phyloP scores from a whole-genome alignment of 1,140 invertebrate genomes.

The Cheumatopsyche charites region DNA sequence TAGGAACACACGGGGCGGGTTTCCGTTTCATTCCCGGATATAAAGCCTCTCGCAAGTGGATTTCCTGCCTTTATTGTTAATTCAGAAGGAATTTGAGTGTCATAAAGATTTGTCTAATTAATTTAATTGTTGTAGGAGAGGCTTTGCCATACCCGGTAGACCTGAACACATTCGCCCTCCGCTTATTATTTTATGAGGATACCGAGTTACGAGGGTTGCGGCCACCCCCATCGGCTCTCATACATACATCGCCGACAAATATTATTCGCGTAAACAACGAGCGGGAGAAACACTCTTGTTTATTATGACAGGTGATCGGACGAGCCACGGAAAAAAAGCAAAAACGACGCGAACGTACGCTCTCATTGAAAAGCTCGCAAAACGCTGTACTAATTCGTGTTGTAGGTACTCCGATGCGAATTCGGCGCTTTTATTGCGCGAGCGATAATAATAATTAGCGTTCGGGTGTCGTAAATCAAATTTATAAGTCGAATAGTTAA shows the following conservation, averaged over 20 bases:
- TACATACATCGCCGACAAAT: slow-evolving; percentile 18
- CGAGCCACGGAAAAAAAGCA: neutral
- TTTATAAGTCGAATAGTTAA: neutral
- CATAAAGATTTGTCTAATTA: slow-evolving; percentile 48
- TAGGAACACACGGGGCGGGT: slow-evolving; percentile 36
- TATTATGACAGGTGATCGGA: slow-evolving; percentile 1
- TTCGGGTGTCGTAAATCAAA: slow-evolving; percentile 7
- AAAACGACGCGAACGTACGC: neutral
- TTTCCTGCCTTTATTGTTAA: slow-evolving; percentile 47
- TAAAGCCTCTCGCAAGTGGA: slow-evolving; percentile 42
- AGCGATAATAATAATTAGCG: no score
- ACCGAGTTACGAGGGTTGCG: slow-evolving; percentile 29
- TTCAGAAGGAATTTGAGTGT: slow-evolving; percentile 46
- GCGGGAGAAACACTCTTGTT: neutral
- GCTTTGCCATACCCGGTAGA: slow-evolving; percentile 28
- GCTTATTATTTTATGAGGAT: slow-evolving; percentile 41
- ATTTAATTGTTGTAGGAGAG: slow-evolving; percentile 43
- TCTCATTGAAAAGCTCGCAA: no score
- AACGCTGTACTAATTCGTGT: no score
- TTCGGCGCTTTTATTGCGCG: no score
- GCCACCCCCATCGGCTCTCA: slow-evolving; percentile 26
- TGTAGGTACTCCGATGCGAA: no score
- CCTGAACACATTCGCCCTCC: slow-evolving; percentile 33
- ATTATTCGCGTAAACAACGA: slow-evolving; percentile 25
- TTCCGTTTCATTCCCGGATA: slow-evolving; percentile 41